phyloP scores from a whole-genome alignment of 2,797 vertebrate genomes.

The Lepus townsendii region DNA sequence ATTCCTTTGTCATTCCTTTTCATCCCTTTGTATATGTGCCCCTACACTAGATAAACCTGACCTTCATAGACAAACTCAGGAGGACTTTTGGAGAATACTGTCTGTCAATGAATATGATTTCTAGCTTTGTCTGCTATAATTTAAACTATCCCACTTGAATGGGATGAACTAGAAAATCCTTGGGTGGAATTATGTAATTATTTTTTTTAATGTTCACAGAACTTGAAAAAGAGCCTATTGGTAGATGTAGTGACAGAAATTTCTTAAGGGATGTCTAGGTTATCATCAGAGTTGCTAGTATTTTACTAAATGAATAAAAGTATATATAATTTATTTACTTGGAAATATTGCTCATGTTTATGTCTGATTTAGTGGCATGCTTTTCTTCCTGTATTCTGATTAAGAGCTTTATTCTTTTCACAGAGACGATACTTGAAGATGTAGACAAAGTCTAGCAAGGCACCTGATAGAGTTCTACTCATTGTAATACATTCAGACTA shows the following conservation, averaged over 20 bases:
- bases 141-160: not conserved
- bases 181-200: not conserved
- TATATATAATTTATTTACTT: not conserved
- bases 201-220: not conserved
- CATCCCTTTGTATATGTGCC: not conserved
- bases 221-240: not conserved
- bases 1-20: not conserved
- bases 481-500: not conserved
- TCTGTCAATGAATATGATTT: not conserved
- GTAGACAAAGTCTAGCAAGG: constrained; percentile 23
- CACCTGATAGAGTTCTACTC: not conserved
- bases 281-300: not conserved
- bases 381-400: not conserved
- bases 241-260: not conserved
- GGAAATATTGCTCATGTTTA: not conserved
- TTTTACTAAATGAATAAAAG: constrained; percentile 10
- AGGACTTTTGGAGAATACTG: not conserved
- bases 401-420: not conserved
- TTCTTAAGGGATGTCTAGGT: not conserved
- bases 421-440: not conserved
- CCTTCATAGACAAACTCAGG: not conserved
- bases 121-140: not conserved
- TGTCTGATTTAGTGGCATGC: not conserved
- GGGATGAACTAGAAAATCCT: not conserved
- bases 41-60: not conserved